phyloP scores from a whole-genome alignment of 1,140 invertebrate species.

The Oppia nitens region DNA sequence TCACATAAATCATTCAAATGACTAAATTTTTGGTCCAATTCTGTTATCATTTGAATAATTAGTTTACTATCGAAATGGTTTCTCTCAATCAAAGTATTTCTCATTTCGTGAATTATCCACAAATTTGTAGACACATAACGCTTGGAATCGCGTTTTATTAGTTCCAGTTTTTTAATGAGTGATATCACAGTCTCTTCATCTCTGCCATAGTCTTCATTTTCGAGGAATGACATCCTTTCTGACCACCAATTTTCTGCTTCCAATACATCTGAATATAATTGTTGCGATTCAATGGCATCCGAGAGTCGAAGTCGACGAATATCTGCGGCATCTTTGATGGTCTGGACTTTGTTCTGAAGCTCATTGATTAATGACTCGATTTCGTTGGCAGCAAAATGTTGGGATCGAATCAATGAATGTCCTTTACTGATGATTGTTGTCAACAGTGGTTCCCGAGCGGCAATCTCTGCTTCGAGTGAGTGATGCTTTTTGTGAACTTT shows the following conservation, averaged over 20 bases:
- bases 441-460: slow-evolving; percentile 93
- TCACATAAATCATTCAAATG: slow-evolving; percentile 37
- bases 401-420: slow-evolving; percentile 83
- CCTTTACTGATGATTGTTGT: slow-evolving; percentile 80
- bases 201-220: slow-evolving; percentile 98
- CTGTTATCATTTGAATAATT: slow-evolving; percentile 31
- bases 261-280: slow-evolving; percentile 92
- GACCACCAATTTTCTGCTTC: slow-evolving; percentile 99
- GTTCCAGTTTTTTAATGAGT: slow-evolving; percentile 96
- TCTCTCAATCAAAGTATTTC: slow-evolving; percentile 45
- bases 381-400: slow-evolving; percentile 72
- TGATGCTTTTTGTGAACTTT: slow-evolving; percentile 95
- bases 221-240: slow-evolving; percentile 98
- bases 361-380: slow-evolving; percentile 76
- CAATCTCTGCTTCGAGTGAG: slow-evolving; percentile 84
- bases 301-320: slow-evolving; percentile 44
- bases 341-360: slow-evolving; percentile 68
- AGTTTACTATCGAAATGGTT: slow-evolving; percentile 50
- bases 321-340: slow-evolving; percentile 68
- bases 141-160: slow-evolving; percentile 54
- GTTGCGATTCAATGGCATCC: slow-evolving; percentile 52
- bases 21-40: slow-evolving; percentile 32
- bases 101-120: slow-evolving; percentile 44
- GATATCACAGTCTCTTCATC: slow-evolving; percentile 97
- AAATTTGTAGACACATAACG: slow-evolving; percentile 47